Conservation (phyloP, 1,140 invertebrate species). For the Eupeodes corollae region DNA sequence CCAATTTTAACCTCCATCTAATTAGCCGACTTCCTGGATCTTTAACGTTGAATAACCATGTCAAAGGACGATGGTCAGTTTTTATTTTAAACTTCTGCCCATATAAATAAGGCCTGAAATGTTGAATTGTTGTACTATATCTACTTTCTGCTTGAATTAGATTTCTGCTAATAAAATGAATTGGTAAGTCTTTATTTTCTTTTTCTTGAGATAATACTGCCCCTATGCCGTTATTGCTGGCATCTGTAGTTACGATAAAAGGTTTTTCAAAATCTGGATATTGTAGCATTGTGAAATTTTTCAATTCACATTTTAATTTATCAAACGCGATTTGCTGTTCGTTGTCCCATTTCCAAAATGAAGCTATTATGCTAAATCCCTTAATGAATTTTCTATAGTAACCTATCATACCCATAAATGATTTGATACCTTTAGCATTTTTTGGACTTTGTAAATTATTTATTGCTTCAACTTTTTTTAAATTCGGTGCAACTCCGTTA, state of each 20-base stretch:
- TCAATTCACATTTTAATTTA: not conserved
- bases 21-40: too few relatives aligned
- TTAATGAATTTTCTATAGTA: constrained; percentile 19
- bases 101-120: not conserved
- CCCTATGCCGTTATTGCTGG: constrained; percentile 1
- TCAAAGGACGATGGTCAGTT: constrained; percentile 4
- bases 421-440: constrained; percentile 10
- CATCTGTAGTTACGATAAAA: constrained; percentile 6
- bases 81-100: constrained; percentile 1
- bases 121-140: constrained; percentile 19
- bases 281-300: constrained; percentile 3
- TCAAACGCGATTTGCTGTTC: not conserved
- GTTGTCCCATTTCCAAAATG: not conserved
- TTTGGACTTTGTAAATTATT: constrained; percentile 13
- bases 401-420: constrained; percentile 17
- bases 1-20: too few relatives aligned
- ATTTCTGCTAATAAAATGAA: constrained; percentile 31
- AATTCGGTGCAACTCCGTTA: constrained; percentile 5
- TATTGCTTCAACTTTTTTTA: constrained; percentile 2
- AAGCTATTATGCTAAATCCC: constrained; percentile 11
- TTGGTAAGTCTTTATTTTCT: constrained; percentile 7
- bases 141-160: constrained; percentile 28
- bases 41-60: not conserved
- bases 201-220: constrained; percentile 8
- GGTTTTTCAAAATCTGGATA: constrained; percentile 18